Conservation (phyloP, 2,797 vertebrate genomes). For the Lycodopsis pacificus region DNA sequence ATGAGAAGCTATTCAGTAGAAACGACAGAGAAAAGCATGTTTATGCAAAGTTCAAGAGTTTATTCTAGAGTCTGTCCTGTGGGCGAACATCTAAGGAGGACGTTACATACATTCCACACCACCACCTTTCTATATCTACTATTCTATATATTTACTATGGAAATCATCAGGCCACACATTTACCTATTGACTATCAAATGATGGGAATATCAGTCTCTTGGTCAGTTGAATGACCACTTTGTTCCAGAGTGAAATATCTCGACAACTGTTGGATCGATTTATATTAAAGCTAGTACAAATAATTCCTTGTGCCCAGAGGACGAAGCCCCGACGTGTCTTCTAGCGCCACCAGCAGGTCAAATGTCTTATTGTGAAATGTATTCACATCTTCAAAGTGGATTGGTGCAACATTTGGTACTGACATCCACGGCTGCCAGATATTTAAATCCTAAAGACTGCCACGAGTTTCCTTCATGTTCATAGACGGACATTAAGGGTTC, state of each 20-base stretch:
- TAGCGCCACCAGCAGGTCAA: neutral
- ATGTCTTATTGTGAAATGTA: neutral
- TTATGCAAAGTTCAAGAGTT: conserved; percentile 39
- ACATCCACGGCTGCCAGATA: neutral
- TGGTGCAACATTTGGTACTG: neutral
- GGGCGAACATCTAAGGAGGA: conserved; percentile 23
- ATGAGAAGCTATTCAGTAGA: conserved; percentile 27
- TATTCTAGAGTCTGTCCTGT: conserved; percentile 39
- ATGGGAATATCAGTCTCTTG: neutral
- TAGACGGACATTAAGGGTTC: neutral
- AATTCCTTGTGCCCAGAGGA: neutral
- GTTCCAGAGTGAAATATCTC: neutral
- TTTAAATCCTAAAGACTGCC: neutral
- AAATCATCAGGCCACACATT: conserved; percentile 11
- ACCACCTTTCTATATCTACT: neutral
- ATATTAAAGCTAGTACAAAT: neutral
- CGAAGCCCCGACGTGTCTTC: neutral
- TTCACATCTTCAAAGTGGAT: neutral
- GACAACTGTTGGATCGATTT: neutral
- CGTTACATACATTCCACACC: conserved; percentile 30
- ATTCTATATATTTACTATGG: conserved; percentile 1
- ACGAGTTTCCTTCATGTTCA: neutral
- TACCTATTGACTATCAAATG: conserved; percentile 2
- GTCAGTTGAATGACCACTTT: neutral
- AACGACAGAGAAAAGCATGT: conserved; percentile 43